Evolutionary conservation across 2,113 vertebrate species (phyloP), one percentile per base, ranked within the genome.

Genomic region (Vanacampus margaritifer): DNA sequence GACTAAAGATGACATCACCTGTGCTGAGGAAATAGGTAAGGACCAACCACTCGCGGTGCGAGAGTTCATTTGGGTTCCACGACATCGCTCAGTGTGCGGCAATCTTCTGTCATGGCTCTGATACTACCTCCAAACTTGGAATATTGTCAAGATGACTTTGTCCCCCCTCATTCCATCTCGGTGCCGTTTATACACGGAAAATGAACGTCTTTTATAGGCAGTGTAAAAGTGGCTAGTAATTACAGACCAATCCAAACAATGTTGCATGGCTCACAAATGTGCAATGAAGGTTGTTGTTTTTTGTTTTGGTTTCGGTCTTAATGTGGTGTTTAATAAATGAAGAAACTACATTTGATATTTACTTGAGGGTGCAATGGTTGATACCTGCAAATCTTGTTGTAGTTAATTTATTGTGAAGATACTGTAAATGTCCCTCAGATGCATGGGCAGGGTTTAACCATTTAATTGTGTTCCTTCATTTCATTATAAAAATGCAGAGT

Each of bases 231-330:
- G 26, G 14, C 26, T 57, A 6, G 26, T 36, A 41, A 71, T 80
- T 35, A 24, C 37, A 36, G 58, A 70, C 26, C 39, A 32, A 36
- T 43, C 4, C 54, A 67, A 65, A 61, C 32, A 3, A 63, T 54
- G 53, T 50, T 78, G 75, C 71, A 84, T 76, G 76, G 69, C 36
- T 77, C 58, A 36, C 68, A 43, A 68, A 69, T 1, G 13, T 72
- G 19, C 64, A 12, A 56, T 67, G 21, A 64, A 41, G 26, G 45
- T 66, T 28, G 2, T 68, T 32, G 50, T 28, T 23, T 45, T 51
- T 35, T 23, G 45, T 17, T 23, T 12, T 37, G 13, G 60, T 37
- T 39, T 39, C 41, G 60, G 11, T 48, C 64, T 65, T 26, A 51
- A 26, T 12, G 16, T 28, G 13, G 48, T 63, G 60, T 63, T 19